These are phyloP conservation scores for Coenonympha arcania DNA, from an alignment of 2,888 invertebrate genomes.

Conservation along the genomic window DNA sequence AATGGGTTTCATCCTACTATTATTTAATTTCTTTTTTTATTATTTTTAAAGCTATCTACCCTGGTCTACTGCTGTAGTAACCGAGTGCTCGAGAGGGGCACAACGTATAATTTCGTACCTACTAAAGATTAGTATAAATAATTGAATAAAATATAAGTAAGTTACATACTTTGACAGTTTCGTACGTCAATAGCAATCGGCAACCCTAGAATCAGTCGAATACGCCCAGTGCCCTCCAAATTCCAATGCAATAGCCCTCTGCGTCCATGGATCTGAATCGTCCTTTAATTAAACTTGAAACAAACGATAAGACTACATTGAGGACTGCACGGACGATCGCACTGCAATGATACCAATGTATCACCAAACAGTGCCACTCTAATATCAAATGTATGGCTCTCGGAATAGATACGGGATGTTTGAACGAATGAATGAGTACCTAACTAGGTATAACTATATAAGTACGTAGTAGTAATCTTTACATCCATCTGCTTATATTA, in stretches of 20 bases:
- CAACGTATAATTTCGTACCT: too few species aligned
- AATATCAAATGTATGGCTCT: neutral
- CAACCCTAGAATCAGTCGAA: neutral
- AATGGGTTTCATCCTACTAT: too few species aligned
- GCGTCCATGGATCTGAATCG: conserved; percentile 9
- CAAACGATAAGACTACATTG: conserved; percentile 11
- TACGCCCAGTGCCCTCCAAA: conserved; percentile 4
- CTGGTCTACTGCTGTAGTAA: too few species aligned
- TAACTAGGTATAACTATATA: too few species aligned
- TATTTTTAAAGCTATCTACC: too few species aligned
- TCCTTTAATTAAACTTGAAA: conserved; percentile 21
- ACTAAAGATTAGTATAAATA: too few species aligned
- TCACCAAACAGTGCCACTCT: neutral
- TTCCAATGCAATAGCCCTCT: too few species aligned
- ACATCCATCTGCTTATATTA: neutral
- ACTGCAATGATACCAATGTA: neutral
- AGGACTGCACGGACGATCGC: conserved; percentile 2
- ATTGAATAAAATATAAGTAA: too few species aligned
- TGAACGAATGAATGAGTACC: too few species aligned
- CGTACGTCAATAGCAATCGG: neutral
- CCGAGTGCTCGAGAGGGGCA: too few species aligned
- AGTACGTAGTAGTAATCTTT: neutral
- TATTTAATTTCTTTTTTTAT: too few species aligned
- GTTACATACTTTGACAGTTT: neutral
- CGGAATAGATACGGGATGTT: neutral